Conservation (phyloP, 1,140 invertebrate genomes). For the Heterodera carotae region DNA sequence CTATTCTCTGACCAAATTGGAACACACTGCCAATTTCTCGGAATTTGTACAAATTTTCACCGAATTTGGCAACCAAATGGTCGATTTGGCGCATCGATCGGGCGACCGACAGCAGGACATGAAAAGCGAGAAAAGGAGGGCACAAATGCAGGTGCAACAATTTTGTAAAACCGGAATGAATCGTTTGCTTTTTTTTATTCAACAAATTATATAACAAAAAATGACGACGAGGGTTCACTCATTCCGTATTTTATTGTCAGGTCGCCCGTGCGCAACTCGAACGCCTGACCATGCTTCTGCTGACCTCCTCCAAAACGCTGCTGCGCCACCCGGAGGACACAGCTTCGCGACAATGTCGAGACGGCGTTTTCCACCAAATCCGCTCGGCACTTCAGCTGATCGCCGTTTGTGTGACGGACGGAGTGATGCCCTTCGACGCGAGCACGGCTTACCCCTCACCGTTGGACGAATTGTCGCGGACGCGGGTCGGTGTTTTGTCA, state of each 20-base stretch:
- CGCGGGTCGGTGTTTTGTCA: conserved; percentile 1
- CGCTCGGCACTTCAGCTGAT: conserved; percentile 93
- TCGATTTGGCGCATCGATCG: conserved; percentile 90
- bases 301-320: conserved; percentile 86
- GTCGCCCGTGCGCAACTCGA: conserved; percentile 71
- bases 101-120: conserved; percentile 73
- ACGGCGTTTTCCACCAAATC: conserved; percentile 89
- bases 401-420: conserved; percentile 93
- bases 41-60: conserved; percentile 98
- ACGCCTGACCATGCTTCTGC: conserved; percentile 92
- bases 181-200: too few species aligned
- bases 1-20: conserved; percentile 71
- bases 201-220: too few species aligned
- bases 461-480: conserved; percentile 20
- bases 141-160: conserved; percentile 92
- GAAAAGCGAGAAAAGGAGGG: conserved; percentile 88
- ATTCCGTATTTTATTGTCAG: background rate
- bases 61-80: conserved; percentile 96
- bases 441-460: conserved; percentile 19
- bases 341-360: conserved; percentile 80
- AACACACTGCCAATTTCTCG: conserved; percentile 92
- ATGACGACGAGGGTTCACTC: too few species aligned
- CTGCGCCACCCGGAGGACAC: conserved; percentile 90
- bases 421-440: conserved; percentile 71
- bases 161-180: too few species aligned